Evolutionary conservation across 2,113 vertebrate genomes (phyloP), one percentile per base, ranked within the genome.

Genomic region (Triplophysa dalaica): DNA sequence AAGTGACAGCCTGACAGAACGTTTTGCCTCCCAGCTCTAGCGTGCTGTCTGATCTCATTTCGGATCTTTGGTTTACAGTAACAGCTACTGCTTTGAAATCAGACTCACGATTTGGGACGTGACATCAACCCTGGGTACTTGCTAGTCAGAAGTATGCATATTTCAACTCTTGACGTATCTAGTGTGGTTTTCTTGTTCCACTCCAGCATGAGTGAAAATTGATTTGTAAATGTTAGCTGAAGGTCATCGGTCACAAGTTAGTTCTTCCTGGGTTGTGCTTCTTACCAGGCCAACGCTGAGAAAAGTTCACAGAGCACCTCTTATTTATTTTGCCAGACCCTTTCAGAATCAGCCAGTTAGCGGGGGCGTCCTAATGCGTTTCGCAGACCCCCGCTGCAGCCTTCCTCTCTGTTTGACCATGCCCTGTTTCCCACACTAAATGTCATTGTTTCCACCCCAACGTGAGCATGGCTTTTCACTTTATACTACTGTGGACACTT

Each of bases 381-480:
- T 84, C 17, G 22, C 80, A 81, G 85, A 60, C 69, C 70, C 33
- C 50, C 50, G 5, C 13, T 43, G 56, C 56, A 50, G n/a, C 61
- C 26, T 12, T 50, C 43, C 10, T 69, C 60, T 73, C 78, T 54
- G 19, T 80, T 68, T 82, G 72, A 81, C 79, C 52, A 70, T 64
- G 73, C 22, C 41, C 41, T 12, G 43, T 54, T 84, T 66, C 61
- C 77, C 67, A 77, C 56, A 70, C 63, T 70, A 60, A 66, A 67
- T 74, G 63, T 82, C 81, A 85, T 81, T 83, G 84, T 85, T 83
- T 83, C 79, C 81, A 83, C 70, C 70, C 38, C 38, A 45, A 65
- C 16, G 2, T 54, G 26, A 64, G 62, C 16, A 64, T 45, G n/a
- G 70, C 75, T 79, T 56, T 63, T 66, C 43, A 13, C 38, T 48